phyloP scores from a whole-genome alignment of 2,888 invertebrate genomes.

The Panopea generosa region DNA sequence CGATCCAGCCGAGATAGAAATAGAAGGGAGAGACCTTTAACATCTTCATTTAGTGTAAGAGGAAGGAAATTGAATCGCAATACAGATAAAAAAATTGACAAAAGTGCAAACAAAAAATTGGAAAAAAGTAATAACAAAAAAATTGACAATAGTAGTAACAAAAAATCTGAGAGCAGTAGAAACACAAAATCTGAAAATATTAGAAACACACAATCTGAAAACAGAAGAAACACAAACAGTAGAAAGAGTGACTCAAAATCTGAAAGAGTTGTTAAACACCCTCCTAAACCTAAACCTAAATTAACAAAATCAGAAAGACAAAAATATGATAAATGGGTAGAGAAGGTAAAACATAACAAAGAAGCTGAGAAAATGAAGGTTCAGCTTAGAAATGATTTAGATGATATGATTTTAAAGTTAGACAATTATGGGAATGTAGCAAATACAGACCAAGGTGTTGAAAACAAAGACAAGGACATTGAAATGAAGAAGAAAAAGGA shows the following conservation, averaged over 20 bases:
- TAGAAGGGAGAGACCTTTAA: background rate
- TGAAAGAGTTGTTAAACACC: background rate
- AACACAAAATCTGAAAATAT: background rate
- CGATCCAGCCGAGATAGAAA: slow-evolving; percentile 14
- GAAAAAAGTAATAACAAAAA: too few relatives aligned
- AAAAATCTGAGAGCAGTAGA: background rate
- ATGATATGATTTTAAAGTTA: too few relatives aligned
- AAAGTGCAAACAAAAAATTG: background rate
- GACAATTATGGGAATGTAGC: too few relatives aligned
- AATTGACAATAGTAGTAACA: background rate
- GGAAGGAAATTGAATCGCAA: background rate
- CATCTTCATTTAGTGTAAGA: background rate
- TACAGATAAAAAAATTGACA: background rate
- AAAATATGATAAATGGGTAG: slow-evolving; percentile 3
- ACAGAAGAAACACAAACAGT: background rate
- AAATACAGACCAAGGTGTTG: too few relatives aligned
- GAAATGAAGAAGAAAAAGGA: slow-evolving; percentile 5
- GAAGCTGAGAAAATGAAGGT: background rate
- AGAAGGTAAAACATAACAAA: background rate
- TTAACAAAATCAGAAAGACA: too few relatives aligned
- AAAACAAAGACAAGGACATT: background rate
- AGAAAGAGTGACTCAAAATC: background rate
- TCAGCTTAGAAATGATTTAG: too few relatives aligned
- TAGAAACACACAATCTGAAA: background rate
- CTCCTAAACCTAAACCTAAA: too few relatives aligned